Evolutionary conservation across 1,140 invertebrate genomes (phyloP), one percentile per base, ranked within the genome.

Genomic region (Drosophila melanica): DNA sequence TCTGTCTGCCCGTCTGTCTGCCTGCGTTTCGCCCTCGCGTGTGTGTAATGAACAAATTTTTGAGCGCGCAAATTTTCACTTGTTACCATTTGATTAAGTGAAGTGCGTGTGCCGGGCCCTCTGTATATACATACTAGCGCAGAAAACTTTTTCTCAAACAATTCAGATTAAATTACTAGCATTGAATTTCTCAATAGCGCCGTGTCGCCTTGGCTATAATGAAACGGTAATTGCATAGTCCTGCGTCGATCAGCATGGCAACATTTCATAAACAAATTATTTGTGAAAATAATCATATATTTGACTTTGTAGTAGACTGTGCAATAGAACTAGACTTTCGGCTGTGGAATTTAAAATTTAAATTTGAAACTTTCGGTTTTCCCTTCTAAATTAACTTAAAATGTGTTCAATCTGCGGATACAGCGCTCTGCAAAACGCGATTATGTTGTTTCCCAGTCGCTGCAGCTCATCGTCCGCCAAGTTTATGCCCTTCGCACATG

Each of bases 1-100:
- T n/a, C 42, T 37, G 16, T 23, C 8, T 23, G 20, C 16, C 12
- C 16, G 51, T 47, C n/a, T 41, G 27, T 47, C 12, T 3, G 54
- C 12, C 4, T 30, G n/a, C 16, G 11, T 48, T 9, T 71, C 30
- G 30, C 8, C 30, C 30, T 33, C 30, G 65, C 35, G 47, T 59
- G 62, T 62, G 71, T 44, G 71, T 64, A 78, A 72, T 70, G 64
- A 76, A 79, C 82, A 86, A 84, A 55, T 68, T 86, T 72, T 69
- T 73, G 53, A 69, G 66, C 72, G 57, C 45, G 30, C 44, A 47
- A 75, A 63, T 57, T 45, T 74, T 85, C 65, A 68, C 68, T 85
- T 68, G 82, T 65, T 65, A 81, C 72, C 70, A 76, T 87, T 86
- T 86, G 64, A 77, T 75, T 77, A 77, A 77, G 60, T 77, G 70